Percentiles rank a stretch among this genome's conserved stretches.
phyloP scores from a whole-genome alignment of 2,888 invertebrate genomes.

The Nomada hirtipes region DNA sequence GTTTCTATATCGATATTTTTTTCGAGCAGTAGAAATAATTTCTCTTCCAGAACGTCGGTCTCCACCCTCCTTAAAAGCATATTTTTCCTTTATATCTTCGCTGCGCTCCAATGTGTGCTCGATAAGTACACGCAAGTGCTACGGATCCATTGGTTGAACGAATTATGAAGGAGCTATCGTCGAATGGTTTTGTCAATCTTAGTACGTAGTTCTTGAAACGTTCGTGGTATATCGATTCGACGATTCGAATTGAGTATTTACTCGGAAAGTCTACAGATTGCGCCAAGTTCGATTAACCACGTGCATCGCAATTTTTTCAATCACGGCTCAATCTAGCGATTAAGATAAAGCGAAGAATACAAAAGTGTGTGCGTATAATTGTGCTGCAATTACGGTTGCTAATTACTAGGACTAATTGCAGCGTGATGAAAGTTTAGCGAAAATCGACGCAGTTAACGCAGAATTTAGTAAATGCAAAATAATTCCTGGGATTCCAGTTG shows the following conservation, averaged over 20 bases:
- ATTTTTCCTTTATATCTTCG: not conserved
- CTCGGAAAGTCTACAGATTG: not conserved
- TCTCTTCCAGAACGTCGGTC: slow-evolving; percentile 18
- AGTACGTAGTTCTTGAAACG: no score
- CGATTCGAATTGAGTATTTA: slow-evolving; percentile 22
- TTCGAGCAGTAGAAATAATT: slow-evolving; percentile 33
- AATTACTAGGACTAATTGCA: slow-evolving; percentile 27
- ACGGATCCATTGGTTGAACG: no score
- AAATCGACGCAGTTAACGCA: slow-evolving; percentile 34
- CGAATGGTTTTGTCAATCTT: no score
- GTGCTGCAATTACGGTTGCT: slow-evolving; percentile 1
- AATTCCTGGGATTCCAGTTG: not conserved
- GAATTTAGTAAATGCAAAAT: not conserved
- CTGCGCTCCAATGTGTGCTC: not conserved
- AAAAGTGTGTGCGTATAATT: slow-evolving; percentile 34
- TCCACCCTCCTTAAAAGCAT: slow-evolving; percentile 10
- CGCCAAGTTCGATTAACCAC: slow-evolving; percentile 9
- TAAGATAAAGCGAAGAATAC: not conserved
- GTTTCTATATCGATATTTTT: slow-evolving; percentile 54
- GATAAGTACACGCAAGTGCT: not conserved
- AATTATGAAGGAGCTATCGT: no score
- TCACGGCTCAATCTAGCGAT: not conserved
- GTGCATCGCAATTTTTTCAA: no score
- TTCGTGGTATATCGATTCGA: not conserved
- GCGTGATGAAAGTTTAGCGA: slow-evolving; percentile 38